Base-by-base conservation (phyloP, 1,140 invertebrate species). In the Zaprionus ornatus region DNA sequence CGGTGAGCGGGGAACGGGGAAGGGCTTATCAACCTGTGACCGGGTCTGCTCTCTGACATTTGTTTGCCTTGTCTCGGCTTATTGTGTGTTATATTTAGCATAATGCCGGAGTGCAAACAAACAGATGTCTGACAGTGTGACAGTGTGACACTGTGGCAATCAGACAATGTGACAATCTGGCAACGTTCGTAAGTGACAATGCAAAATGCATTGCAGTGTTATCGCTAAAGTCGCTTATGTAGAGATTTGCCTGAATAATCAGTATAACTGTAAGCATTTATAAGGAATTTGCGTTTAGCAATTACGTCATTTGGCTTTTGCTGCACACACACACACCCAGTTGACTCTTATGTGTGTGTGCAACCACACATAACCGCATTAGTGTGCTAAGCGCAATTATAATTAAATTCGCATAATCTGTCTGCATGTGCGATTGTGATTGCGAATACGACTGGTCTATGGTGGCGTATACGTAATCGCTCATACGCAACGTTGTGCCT, bases 401-500 rank as follows among this genome's bases (percentile, higher is more conserved):
- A 88, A 87, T 87, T 88, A 87, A 84, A 80, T 83, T 72, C 80
- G 61, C 74, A 80, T 88, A 78, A 81, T 73, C 48, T 60, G 60
- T 70, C 62, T 54, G 37, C 25, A 62, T 35, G 40, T 45, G 29
- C 54, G n/a, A 64, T 70, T 48, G 7, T 12, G 10, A 21, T 21
- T 68, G 45, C 27, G 21, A 66, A 55, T 25, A 27, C n/a, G 10
- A 3, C 12, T 21, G 3, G 12, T 54, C 29, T 17, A 12, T 25
- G 25, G 17, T 25, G 74, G 42, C 75, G 75, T 64, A 84, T 83
- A 74, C 81, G 78, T 73, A 84, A 78, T 68, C 73, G 25, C 68
- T 67, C 74, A 80, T 80, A 82, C 74, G 80, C 77, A 66, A 54
- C 57, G 74, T 65, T 68, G 52, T 50, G 70, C 42, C 23, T 67